Evolutionary conservation across 2,888 invertebrate genomes (phyloP), one percentile per base, ranked within the genome.

Genomic region (Barypeithes pellucidus): DNA sequence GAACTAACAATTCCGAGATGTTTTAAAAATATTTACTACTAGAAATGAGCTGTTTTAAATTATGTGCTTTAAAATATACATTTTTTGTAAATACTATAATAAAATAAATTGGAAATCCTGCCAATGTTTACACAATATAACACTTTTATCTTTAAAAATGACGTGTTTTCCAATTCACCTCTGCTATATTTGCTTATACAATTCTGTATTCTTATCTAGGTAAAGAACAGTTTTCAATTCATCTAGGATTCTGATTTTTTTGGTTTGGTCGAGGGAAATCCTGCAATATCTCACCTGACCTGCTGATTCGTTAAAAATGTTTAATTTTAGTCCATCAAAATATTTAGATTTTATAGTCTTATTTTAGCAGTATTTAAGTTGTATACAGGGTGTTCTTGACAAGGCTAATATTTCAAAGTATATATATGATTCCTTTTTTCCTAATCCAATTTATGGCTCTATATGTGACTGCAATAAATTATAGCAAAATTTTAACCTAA

Each of bases 21-120:
- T n/a, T n/a, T 24, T 57, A 18, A 57, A 57, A 57, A 57, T 57
- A 57, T 57, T 57, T 57, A 57, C 29, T 3, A 14, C 16, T 39
- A n/a, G 43, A 7, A 50, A 24, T 1, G 12, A 29, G 16, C 33
- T 57, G 33, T 18, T 33, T 57, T 33, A 33, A 33, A 57, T 33
- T 57, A 57, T 36, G n/a, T 57, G 29, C 1, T 2, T 29, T 29
- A 29, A n/a, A 11, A 33, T 57, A 11, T 33, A 57, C 14, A 33
- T 5, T 24, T 33, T 24, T 52, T 29, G 8, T n/a, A 24, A 29
- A 29, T 29, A 52, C 8, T 12, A n/a, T n/a, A 52, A 29, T 52
- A 52, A 52, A n/a, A 52, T 8, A 24, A 29, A 52, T 29, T 14
- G 14, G 18, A 52, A 29, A 52, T 14, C 12, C n/a, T 50, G 14